Evolutionary conservation across 1,140 invertebrate genomes (phyloP).

Genomic region (Pantala flavescens): DNA sequence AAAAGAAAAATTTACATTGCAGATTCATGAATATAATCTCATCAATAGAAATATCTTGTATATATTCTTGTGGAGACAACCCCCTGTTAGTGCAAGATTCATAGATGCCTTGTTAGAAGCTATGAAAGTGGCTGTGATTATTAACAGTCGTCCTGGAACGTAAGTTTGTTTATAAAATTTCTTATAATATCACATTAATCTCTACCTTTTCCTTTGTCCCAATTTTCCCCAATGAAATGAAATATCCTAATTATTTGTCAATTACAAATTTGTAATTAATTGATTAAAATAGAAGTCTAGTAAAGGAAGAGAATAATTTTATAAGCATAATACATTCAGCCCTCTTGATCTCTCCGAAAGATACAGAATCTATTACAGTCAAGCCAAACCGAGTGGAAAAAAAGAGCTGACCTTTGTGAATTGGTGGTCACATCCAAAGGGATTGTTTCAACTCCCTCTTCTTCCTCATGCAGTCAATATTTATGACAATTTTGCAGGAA

Average conservation of each 20-base stretch:
- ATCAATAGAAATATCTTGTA: neutral
- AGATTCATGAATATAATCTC: neutral
- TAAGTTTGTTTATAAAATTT: neutral
- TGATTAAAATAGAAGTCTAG: neutral
- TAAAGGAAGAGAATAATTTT: neutral
- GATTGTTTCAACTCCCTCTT: conserved; percentile 48
- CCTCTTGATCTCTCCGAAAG: conserved; percentile 22
- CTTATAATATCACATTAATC: neutral
- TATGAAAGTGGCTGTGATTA: neutral
- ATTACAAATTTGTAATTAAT: neutral
- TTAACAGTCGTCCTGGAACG: neutral
- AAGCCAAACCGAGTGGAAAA: conserved; percentile 42
- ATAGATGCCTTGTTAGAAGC: neutral
- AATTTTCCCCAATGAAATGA: neutral
- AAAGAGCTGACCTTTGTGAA: conserved; percentile 48
- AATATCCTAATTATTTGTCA: neutral
- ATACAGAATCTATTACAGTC: conserved; percentile 55
- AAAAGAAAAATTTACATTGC: neutral
- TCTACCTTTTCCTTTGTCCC: neutral
- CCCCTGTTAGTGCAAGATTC: neutral
- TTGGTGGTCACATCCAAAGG: conserved; percentile 49
- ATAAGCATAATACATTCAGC: neutral
- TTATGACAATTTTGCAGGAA: conserved; percentile 49
- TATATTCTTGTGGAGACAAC: neutral
- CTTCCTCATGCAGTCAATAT: conserved; percentile 45